phyloP scores from a whole-genome alignment of 2,888 invertebrate genomes.

The Plemyria rubiginata region DNA sequence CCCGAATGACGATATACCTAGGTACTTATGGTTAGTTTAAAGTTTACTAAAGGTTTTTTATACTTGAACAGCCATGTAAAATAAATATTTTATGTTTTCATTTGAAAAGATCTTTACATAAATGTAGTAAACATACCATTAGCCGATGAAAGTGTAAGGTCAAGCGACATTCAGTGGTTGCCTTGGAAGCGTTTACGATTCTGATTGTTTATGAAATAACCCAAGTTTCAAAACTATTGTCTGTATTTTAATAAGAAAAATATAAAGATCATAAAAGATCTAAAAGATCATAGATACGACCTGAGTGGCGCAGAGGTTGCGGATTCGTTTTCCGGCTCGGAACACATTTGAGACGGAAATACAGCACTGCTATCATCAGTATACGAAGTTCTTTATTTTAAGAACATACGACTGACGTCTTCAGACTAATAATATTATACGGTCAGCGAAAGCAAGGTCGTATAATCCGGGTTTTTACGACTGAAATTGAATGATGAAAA shows the following conservation, averaged over 20 bases:
- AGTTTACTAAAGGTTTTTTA: too few species aligned
- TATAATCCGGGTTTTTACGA: slow-evolving; percentile 2
- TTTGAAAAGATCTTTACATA: background rate
- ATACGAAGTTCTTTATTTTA: background rate
- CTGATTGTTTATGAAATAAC: slow-evolving; percentile 13
- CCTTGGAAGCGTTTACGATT: slow-evolving; percentile 7
- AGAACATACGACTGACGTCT: background rate
- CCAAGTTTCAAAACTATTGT: slow-evolving; percentile 8
- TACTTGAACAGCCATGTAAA: too few species aligned
- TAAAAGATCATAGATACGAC: too few species aligned
- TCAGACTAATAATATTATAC: background rate
- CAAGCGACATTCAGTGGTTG: slow-evolving; percentile 12
- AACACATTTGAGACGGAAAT: too few species aligned
- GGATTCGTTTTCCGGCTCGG: too few species aligned
- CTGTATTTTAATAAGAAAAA: too few species aligned
- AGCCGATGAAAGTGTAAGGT: slow-evolving; percentile 18
- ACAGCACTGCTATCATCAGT: too few species aligned
- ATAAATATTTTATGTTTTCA: too few species aligned
- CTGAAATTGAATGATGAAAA: background rate
- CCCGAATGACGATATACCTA: too few species aligned
- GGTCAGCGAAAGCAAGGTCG: slow-evolving; percentile 13
- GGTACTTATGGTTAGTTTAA: too few species aligned
- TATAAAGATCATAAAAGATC: too few species aligned
- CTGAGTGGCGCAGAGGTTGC: too few species aligned
- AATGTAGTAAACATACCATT: slow-evolving; percentile 4